A percentile compares a stretch with the other conserved stretches of the same genome.
These are phyloP conservation scores for Aquatica leii DNA, from an alignment of 2,888 invertebrate species.

Conservation along the genomic window DNA sequence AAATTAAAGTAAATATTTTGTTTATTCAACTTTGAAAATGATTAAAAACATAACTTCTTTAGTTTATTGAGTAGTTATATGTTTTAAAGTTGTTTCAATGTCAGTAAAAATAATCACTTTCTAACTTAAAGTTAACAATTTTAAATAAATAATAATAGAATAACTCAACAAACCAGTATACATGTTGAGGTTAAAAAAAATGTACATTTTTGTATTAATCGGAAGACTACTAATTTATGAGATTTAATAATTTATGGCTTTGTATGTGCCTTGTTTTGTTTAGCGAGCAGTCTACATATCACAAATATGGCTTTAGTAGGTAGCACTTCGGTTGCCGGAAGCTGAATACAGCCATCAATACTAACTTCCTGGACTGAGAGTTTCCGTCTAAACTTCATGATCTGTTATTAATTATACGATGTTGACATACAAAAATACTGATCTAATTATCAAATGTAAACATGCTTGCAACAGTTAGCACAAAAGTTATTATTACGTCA, in stretches of 20 bases:
- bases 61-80: no score
- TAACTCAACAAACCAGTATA: no score
- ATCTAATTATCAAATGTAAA: background rate
- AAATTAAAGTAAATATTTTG: no score
- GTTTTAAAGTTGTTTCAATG: no score
- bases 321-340: conserved; percentile 36
- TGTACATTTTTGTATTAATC: conserved; percentile 19
- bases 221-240: conserved; percentile 37
- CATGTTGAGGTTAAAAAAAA: no score
- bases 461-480: background rate
- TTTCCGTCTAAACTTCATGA: conserved; percentile 27
- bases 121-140: no score
- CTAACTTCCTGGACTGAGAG: conserved; percentile 29
- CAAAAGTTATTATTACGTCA: conserved; percentile 1
- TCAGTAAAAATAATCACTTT: no score
- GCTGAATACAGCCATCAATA: conserved; percentile 39
- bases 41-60: no score
- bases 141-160: no score
- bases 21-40: no score
- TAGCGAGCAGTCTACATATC: conserved; percentile 38
- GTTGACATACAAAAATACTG: conserved; percentile 1
- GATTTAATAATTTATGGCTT: conserved; percentile 36
- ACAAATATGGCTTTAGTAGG: conserved; percentile 29
- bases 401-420: conserved; percentile 20
- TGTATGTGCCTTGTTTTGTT: conserved; percentile 37